Conservation (phyloP, 92 coral and sea anemone species). For the Diadumene lineata region DNA sequence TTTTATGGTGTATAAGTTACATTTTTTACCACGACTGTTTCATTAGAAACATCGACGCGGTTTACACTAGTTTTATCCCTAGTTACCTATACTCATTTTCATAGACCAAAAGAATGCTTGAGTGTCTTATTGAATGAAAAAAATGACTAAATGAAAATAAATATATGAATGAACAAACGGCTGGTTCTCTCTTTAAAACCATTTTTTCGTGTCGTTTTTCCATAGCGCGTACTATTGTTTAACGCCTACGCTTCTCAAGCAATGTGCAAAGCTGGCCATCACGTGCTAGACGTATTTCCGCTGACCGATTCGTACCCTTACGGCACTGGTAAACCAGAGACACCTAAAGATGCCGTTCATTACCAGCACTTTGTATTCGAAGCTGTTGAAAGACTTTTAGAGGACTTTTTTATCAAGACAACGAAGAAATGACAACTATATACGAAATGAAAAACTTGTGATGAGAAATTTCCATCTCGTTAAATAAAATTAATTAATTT, state of each 20-base stretch:
- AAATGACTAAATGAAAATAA: too few species aligned
- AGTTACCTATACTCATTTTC: too few species aligned
- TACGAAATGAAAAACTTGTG: too few species aligned
- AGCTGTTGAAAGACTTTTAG: conserved; percentile 82
- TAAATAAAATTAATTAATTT: too few species aligned
- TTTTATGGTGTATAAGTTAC: too few species aligned
- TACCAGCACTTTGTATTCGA: conserved; percentile 84
- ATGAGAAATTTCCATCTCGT: too few species aligned
- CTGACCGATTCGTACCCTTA: conserved; percentile 83
- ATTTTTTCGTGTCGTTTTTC: background rate
- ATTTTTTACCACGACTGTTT: too few species aligned
- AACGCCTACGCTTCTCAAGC: conserved; percentile 79
- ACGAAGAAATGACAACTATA: conserved; percentile 5
- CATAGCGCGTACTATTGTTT: conserved; percentile 80
- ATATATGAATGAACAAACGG: background rate
- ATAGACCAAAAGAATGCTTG: too few species aligned
- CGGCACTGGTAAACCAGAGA: conserved; percentile 75
- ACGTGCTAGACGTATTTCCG: conserved; percentile 77
- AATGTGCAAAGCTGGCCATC: conserved; percentile 74
- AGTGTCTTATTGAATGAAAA: background rate
- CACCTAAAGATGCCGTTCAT: conserved; percentile 84
- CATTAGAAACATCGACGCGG: too few species aligned
- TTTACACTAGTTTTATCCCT: too few species aligned
- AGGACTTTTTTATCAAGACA: conserved; percentile 45
- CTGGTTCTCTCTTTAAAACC: background rate